Conservation (phyloP, 2,797 vertebrate genomes). For the Chrysolophus pictus region DNA sequence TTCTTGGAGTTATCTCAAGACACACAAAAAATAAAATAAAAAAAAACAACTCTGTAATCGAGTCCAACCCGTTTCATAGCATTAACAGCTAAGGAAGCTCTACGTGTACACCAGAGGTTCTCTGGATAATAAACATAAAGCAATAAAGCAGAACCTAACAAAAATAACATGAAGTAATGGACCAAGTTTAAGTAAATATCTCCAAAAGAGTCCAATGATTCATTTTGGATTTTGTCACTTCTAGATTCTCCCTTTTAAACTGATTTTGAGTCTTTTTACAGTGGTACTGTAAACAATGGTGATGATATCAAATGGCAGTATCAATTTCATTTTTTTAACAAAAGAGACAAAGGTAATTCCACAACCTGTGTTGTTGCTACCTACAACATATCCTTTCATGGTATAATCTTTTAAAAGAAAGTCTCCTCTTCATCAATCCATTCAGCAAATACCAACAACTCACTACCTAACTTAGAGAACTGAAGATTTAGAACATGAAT, state of each 20-base stretch:
- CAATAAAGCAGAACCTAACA: background rate
- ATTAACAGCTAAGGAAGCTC: background rate
- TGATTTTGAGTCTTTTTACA: background rate
- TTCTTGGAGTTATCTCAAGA: background rate
- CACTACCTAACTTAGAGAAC: background rate
- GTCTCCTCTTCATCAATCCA: background rate
- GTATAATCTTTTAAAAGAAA: background rate
- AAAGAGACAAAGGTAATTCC: background rate
- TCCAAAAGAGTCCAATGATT: background rate
- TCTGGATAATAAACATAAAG: background rate
- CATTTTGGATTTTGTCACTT: background rate
- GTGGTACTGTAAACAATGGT: background rate
- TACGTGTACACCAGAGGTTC: background rate
- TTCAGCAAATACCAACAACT: background rate
- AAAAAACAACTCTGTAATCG: background rate
- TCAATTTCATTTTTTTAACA: background rate
- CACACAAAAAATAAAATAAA: background rate
- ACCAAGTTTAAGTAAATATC: background rate
- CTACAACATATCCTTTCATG: background rate
- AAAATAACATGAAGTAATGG: background rate
- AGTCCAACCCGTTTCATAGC: background rate
- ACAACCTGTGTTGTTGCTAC: background rate
- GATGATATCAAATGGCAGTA: background rate
- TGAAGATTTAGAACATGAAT: background rate
- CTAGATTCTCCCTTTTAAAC: background rate